Evolutionary conservation across 2,888 invertebrate species (phyloP), one percentile per base, ranked within the genome.

Genomic region (Cosmopolites sordidus): DNA sequence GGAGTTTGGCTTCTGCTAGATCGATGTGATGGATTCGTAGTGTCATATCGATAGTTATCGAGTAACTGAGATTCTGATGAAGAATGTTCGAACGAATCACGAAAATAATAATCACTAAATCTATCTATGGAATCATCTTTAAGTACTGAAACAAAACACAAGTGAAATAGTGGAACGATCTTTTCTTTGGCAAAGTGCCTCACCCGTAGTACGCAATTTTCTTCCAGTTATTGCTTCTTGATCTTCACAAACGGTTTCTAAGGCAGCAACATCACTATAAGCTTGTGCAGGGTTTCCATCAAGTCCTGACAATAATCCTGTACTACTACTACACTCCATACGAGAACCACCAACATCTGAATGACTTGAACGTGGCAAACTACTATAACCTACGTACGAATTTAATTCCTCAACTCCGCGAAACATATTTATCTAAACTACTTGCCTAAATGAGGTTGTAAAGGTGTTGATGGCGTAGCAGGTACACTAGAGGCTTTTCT

Each of bases 401-500:
- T 33, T 33, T 33, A 3, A 12, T 12, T 12, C 12, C 33, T 12
- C 5, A 33, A 12, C 33, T 3, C 8, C 4, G 5, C 4, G 4
- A 33, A 33, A 33, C 2, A 33, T 12, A n/a, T 33, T n/a, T 33
- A 11, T 6, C 33, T 33, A 33, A 33, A 33, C 33, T 33, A 33
- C 33, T 69, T 75, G 82, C 83, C 83, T 69, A 84, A 79, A 67
- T 84, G 84, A 18, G 82, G 81, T 47, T 85, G 86, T 75, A 87
- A 81, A 16, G 90, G 90, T 48, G 90, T 90, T 57, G 89, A 89
- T 12, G 91, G 91, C 14, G 91, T 91, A 22, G 89, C 90, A 54
- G 91, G 91, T 27, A 91, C 90, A 73, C 90, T 90, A 63, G 87
- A 88, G 11, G 91, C 89, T 78, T 90, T 90, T 65, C 89, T 79